Evolutionary conservation across 2,113 vertebrate genomes (phyloP).

Genomic region (Calcarius ornatus): DNA sequence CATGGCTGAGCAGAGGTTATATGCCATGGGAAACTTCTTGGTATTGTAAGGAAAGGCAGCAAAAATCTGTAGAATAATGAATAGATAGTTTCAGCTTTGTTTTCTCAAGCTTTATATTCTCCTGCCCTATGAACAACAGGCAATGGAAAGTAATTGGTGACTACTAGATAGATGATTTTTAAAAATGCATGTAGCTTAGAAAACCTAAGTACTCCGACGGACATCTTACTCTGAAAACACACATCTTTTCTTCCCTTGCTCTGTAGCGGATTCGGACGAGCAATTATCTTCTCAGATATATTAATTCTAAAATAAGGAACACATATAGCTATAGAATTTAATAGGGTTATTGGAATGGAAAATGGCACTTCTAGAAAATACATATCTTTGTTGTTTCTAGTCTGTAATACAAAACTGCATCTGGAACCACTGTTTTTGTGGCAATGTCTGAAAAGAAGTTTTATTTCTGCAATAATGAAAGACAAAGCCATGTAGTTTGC

Average conservation of each 20-base stretch:
- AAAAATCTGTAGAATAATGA: background rate
- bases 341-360: conserved; percentile 36
- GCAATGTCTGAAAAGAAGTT: conserved; percentile 44
- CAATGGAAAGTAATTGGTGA: background rate
- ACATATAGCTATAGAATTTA: background rate
- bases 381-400: background rate
- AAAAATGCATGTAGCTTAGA: background rate
- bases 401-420: conserved; percentile 34
- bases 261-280: background rate
- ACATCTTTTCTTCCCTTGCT: background rate
- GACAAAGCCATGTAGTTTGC: conserved; percentile 25
- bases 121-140: background rate
- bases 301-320: conserved; percentile 15
- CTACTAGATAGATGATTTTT: background rate
- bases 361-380: conserved; percentile 12
- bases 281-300: background rate
- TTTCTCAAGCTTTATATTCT: background rate
- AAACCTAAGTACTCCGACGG: background rate
- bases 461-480: conserved; percentile 57
- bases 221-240: background rate
- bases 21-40: background rate
- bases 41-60: background rate
- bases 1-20: background rate
- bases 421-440: conserved; percentile 12
- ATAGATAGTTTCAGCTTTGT: background rate